Evolutionary conservation across 35 echinoderm and acorn worm genomes (phyloP).

Genomic region (Nesometra sesokonis): DNA sequence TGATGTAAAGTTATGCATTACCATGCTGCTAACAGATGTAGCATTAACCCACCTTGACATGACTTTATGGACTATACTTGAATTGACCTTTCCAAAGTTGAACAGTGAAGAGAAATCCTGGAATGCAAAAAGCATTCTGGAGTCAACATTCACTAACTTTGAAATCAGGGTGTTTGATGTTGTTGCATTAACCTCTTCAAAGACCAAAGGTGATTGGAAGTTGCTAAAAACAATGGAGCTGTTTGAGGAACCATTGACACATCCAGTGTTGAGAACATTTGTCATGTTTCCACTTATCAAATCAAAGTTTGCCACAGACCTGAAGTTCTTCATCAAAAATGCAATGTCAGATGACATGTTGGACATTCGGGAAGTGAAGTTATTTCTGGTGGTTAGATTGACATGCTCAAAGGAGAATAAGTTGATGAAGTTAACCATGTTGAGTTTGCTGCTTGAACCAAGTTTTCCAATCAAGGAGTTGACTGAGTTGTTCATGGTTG

Average conservation of each 20-base stretch:
- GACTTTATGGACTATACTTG: conserved; percentile 2
- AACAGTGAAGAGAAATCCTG: background rate
- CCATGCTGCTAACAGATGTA: conserved; percentile 13
- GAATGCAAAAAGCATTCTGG: background rate
- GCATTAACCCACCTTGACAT: conserved; percentile 24
- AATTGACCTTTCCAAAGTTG: conserved; percentile 9
- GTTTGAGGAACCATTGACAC: conserved; percentile 20
- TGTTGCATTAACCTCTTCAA: background rate
- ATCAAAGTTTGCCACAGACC: background rate
- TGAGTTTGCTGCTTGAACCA: conserved; percentile 1
- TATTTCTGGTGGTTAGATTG: conserved; percentile 14
- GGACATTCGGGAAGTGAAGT: conserved; percentile 11
- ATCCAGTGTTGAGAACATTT: background rate
- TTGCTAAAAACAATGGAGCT: conserved; percentile 4
- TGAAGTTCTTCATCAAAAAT: conserved; percentile 14
- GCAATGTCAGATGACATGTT: background rate
- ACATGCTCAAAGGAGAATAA: conserved; percentile 10
- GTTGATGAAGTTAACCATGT: conserved; percentile 20
- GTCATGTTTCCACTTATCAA: conserved; percentile 16
- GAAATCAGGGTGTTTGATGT: background rate
- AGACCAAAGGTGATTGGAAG: background rate
- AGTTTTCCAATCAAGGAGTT: conserved; percentile 16
- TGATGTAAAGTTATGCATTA: conserved; percentile 28
- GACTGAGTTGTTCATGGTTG: background rate
- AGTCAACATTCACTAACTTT: background rate